phyloP scores from a whole-genome alignment of 2,113 vertebrate species.

The Pelusios castaneus region DNA sequence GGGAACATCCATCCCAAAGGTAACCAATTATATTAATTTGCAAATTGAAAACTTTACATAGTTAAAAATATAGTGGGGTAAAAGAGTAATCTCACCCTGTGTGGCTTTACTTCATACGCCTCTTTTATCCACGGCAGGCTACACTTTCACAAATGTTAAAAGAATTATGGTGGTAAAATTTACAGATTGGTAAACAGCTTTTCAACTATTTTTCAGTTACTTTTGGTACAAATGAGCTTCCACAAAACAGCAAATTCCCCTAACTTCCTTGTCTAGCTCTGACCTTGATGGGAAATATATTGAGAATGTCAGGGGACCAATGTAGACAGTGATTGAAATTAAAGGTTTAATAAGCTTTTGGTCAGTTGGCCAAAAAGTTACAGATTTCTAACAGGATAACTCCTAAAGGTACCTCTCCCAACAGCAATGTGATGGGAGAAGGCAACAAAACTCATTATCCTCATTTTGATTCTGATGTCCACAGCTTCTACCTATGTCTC shows the following conservation, averaged over 20 bases:
- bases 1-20: constrained; percentile 45
- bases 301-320: rapidly evolving
- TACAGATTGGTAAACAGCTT: constrained; percentile 27
- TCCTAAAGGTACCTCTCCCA: background rate
- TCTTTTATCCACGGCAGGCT: background rate
- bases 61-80: constrained; percentile 39
- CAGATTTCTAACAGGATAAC: background rate
- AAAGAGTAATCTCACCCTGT: constrained; percentile 24
- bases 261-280: background rate
- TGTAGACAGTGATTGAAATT: background rate
- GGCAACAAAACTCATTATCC: background rate
- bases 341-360: background rate
- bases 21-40: constrained; percentile 50
- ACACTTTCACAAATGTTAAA: constrained; percentile 61
- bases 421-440: rapidly evolving
- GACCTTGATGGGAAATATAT: background rate
- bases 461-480: background rate
- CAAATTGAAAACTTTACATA: constrained; percentile 38
- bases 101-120: background rate
- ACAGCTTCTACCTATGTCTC: rapidly evolving
- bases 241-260: background rate
- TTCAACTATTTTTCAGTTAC: background rate
- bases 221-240: background rate
- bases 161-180: constrained; percentile 34
- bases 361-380: background rate